A percentile compares a stretch with the other conserved stretches of the same genome.
Evolutionary conservation across 2,797 vertebrate genomes (phyloP).

Genomic region (Carapus acus): DNA sequence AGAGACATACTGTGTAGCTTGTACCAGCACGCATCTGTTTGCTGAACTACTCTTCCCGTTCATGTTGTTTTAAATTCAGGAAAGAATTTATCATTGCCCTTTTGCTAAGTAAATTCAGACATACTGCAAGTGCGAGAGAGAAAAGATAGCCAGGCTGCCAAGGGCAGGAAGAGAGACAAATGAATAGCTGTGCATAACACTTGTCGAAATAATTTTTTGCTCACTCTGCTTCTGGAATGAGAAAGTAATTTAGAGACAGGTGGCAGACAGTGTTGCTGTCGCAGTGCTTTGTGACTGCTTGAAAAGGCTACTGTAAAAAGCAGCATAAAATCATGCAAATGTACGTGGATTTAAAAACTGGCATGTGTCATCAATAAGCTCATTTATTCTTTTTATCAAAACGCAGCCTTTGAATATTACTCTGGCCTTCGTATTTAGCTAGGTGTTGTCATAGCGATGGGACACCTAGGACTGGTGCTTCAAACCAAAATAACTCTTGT

Average conservation of each 20-base stretch:
- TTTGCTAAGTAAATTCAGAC: slow-evolving; percentile 36
- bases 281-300: slow-evolving; percentile 32
- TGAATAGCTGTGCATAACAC: slow-evolving; percentile 43
- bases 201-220: slow-evolving; percentile 52
- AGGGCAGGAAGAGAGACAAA: slow-evolving; percentile 37
- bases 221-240: slow-evolving; percentile 38
- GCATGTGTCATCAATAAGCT: slow-evolving; percentile 23
- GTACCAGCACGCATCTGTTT: slow-evolving; percentile 18
- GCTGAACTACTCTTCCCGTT: slow-evolving; percentile 29
- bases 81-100: slow-evolving; percentile 32
- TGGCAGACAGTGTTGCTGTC: slow-evolving; percentile 34
- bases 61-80: slow-evolving; percentile 29
- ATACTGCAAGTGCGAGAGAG: slow-evolving; percentile 34
- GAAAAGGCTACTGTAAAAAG: slow-evolving; percentile 24
- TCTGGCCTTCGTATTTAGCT: slow-evolving; percentile 14
- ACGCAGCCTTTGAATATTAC: not conserved
- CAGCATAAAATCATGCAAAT: slow-evolving; percentile 34
- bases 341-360: slow-evolving; percentile 8
- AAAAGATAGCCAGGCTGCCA: slow-evolving; percentile 36
- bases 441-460: slow-evolving; percentile 20
- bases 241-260: slow-evolving; percentile 41
- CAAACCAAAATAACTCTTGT: slow-evolving; percentile 53
- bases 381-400: slow-evolving; percentile 7
- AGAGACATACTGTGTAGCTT: slow-evolving; percentile 15
- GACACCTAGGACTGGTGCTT: slow-evolving; percentile 40